These are phyloP conservation scores for Scrobipalpa costella DNA, from an alignment of 2,888 invertebrate genomes.

Conservation along the genomic window DNA sequence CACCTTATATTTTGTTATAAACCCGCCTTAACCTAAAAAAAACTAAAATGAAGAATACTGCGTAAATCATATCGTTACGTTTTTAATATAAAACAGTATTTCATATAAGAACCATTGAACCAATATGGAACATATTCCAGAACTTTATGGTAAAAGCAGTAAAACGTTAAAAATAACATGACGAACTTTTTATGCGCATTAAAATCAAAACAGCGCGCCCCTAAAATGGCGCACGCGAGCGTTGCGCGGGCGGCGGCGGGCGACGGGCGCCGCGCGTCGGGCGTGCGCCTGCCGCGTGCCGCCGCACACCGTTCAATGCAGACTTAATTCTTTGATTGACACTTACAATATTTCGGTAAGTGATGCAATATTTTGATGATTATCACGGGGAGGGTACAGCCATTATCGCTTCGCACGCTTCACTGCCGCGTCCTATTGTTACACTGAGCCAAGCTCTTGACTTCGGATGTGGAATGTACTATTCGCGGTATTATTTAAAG, in stretches of 20 bases:
- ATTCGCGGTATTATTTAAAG: not conserved
- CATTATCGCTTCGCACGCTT: constrained; percentile 66
- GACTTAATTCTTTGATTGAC: constrained; percentile 81
- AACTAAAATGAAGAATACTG: too few relatives aligned
- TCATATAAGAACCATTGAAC: too few relatives aligned
- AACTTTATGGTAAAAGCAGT: not conserved
- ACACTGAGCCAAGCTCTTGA: constrained; percentile 43
- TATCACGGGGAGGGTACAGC: constrained; percentile 61
- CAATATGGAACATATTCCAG: not conserved
- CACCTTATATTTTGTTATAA: too few relatives aligned
- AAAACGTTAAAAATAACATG: constrained; percentile 41
- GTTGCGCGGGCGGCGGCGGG: constrained; percentile 39
- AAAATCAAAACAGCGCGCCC: constrained; percentile 70
- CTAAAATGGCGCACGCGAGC: constrained; percentile 66
- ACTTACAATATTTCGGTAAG: constrained; percentile 82
- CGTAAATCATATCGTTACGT: too few relatives aligned
- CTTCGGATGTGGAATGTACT: constrained; percentile 32
- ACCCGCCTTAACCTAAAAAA: too few relatives aligned
- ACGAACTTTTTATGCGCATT: constrained; percentile 58
- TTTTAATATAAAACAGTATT: too few relatives aligned
- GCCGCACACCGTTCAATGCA: constrained; percentile 59
- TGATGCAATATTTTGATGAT: constrained; percentile 82
- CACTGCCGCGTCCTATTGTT: constrained; percentile 50
- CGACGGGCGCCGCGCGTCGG: constrained; percentile 56
- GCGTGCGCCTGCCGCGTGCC: constrained; percentile 64